Percentiles rank a stretch among this genome's conserved stretches.
Evolutionary conservation across 2,113 vertebrate species (phyloP).

Genomic region (Amblyopsis rosae): DNA sequence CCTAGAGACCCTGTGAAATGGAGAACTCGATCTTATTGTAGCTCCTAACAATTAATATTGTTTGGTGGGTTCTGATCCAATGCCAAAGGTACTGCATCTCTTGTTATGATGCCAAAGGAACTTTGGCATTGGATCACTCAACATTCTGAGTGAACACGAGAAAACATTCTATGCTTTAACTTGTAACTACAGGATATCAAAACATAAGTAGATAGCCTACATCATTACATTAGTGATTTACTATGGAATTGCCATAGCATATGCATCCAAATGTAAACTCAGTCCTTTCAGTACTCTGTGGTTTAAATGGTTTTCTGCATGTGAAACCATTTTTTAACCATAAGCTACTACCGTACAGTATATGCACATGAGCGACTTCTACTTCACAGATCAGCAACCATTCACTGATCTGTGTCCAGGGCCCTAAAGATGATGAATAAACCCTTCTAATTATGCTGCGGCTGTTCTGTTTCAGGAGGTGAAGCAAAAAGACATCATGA

Average conservation of each 20-base stretch:
- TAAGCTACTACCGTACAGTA: background rate
- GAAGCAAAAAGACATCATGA: slow-evolving; percentile 78
- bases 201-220: slow-evolving; percentile 15
- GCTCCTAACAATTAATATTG: slow-evolving; percentile 55
- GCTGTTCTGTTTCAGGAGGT: slow-evolving; percentile 31
- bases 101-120: slow-evolving; percentile 25
- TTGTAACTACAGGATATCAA: slow-evolving; percentile 26
- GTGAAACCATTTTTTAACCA: background rate
- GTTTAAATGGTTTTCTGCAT: background rate
- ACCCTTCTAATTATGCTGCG: background rate
- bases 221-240: slow-evolving; percentile 23
- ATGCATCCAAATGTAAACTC: slow-evolving; percentile 7
- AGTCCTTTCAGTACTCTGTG: background rate
- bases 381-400: too few species aligned
- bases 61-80: slow-evolving; percentile 36
- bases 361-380: too few species aligned
- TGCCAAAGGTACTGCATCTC: too few species aligned
- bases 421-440: too few species aligned
- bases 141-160: slow-evolving; percentile 13
- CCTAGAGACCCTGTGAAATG: slow-evolving; percentile 25
- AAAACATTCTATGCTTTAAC: slow-evolving; percentile 16
- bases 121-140: slow-evolving; percentile 15
- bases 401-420: background rate
- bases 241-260: background rate
- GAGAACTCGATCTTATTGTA: slow-evolving; percentile 32